Base-by-base conservation (phyloP, 2,888 invertebrate species). In the Trichogramma dendrolimi region DNA sequence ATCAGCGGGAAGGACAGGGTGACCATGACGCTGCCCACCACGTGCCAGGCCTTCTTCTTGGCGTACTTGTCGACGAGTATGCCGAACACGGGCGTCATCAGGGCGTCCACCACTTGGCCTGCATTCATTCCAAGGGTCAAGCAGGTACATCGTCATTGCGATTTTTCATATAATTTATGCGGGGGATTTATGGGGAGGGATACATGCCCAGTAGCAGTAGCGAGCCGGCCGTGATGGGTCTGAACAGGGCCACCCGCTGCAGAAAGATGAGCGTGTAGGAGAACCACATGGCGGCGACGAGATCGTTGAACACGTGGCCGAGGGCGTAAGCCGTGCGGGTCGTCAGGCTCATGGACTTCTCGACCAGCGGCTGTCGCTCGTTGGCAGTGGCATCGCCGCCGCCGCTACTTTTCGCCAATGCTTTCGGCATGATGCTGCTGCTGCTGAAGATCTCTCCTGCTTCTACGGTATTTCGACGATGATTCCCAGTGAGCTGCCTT, bases 41-140 rank as follows among this genome's bases (percentile, higher is more conserved):
- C 83, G 82, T 95, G 94, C 94, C 94, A 95, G 42, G 86, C 80
- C 79, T 91, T 90, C 73, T 91, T 85, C 66, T 87, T 87, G 50
- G 90, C 88, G 82, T 87, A 84, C 79, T 83, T 84, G 78, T 94
- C 95, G 58, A 92, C 88, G 68, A 92, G 84, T 64, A 89, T 81
- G 0, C 96, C 95, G 56, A 94, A 89, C 49, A 92, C 81, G 11
- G 94, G 93, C 82, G 87, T 79, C 74, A 75, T 73, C n/a, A 79
- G 57, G 1, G 79, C 79, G 60, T 79, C 79, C 52, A 77, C 69
- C 41, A 78, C 62, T 72, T 79, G 79, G 10, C 79, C 79, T 79
- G 63, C 10, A 60, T 65, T 54, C 10, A 53, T 14, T 55, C 57
- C 11, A 54, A n/a, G 53, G 60, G 48, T 14, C 6, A 27, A 11